Percentiles rank a stretch among this genome's conserved stretches.
phyloP scores from a whole-genome alignment of 1,140 invertebrate genomes.

The Hypsibius dujardini region DNA sequence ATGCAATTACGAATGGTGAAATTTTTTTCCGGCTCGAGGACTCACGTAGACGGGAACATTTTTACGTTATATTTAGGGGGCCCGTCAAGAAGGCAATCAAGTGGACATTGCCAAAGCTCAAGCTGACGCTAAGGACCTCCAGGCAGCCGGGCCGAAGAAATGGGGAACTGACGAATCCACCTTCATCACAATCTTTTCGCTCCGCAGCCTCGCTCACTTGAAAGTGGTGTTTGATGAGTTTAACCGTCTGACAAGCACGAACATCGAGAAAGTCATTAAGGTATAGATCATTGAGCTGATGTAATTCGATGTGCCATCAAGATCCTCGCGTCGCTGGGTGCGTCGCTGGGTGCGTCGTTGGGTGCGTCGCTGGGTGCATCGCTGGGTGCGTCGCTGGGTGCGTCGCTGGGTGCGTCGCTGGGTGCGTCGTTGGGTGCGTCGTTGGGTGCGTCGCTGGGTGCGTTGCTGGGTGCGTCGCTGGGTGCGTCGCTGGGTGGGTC shows the following conservation, averaged over 20 bases:
- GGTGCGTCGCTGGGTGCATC: no score
- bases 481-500: no score
- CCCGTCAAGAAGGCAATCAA: constrained; percentile 29
- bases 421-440: no score
- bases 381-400: no score
- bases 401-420: no score
- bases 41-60: constrained; percentile 8
- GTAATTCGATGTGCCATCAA: no score
- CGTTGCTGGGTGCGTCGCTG: no score
- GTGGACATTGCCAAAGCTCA: constrained; percentile 30
- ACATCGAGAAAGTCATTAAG: constrained; percentile 24
- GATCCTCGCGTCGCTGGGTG: no score
- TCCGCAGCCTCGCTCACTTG: constrained; percentile 32
- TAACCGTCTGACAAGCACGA: constrained; percentile 26
- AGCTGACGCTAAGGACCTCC: constrained; percentile 34
- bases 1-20: constrained; percentile 17
- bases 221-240: constrained; percentile 33
- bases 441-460: no score
- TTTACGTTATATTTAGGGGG: constrained; percentile 26
- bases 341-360: no score
- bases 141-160: constrained; percentile 36
- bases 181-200: constrained; percentile 30
- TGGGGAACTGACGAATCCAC: constrained; percentile 38
- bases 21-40: not conserved
- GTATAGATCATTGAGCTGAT: no score